phyloP scores from a whole-genome alignment of 2,113 vertebrate species.

The Rallus limicola region DNA sequence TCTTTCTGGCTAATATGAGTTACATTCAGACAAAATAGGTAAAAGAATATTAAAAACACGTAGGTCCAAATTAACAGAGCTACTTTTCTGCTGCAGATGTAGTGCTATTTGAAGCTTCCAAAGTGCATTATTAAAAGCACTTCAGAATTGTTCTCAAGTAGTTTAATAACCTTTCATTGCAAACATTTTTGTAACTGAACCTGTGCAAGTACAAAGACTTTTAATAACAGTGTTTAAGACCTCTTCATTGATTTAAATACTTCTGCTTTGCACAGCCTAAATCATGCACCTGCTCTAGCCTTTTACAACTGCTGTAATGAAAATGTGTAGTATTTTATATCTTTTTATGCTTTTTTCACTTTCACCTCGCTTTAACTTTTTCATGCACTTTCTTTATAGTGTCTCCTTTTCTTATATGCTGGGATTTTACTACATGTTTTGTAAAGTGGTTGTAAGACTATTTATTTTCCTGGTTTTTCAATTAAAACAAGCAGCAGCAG shows the following conservation, averaged over 20 bases:
- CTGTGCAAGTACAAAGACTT: not conserved
- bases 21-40: not conserved
- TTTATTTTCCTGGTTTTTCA: not conserved
- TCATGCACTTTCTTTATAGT: not conserved
- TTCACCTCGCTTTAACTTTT: not conserved
- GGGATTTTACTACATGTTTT: not conserved
- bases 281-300: not conserved
- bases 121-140: not conserved
- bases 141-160: not conserved
- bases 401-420: not conserved
- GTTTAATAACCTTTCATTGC: not conserved
- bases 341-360: not conserved
- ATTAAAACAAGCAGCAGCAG: not conserved
- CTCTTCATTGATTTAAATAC: not conserved
- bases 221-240: not conserved
- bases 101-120: not conserved
- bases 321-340: not conserved
- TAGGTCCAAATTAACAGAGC: not conserved
- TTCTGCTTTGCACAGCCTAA: not conserved
- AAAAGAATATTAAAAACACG: not conserved
- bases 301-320: not conserved
- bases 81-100: not conserved
- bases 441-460: not conserved
- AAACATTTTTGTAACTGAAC: constrained; percentile 15
- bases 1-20: not conserved